A percentile compares a stretch with the other conserved stretches of the same genome.
These are phyloP conservation scores for Isaurus tuberculatus DNA, from an alignment of 92 coral and sea anemone genomes.

Conservation along the genomic window DNA sequence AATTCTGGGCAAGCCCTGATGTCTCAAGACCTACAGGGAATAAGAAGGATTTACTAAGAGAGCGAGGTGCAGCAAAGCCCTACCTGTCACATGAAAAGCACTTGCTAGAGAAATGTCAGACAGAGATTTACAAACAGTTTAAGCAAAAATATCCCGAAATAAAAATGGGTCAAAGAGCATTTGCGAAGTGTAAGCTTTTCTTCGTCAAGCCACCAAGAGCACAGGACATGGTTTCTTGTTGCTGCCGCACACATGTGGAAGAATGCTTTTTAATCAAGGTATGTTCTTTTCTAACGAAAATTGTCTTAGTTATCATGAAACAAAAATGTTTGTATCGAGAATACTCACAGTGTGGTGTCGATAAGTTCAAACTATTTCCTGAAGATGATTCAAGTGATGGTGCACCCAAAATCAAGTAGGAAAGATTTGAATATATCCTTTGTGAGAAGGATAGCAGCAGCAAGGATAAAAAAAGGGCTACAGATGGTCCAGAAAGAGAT, in stretches of 20 bases:
- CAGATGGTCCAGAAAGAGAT: no score
- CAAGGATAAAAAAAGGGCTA: slow-evolving; percentile 45
- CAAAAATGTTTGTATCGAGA: not conserved
- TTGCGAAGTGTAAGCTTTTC: slow-evolving; percentile 69
- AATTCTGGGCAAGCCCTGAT: slow-evolving; percentile 62
- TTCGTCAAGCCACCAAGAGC: slow-evolving; percentile 49
- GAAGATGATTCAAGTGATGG: slow-evolving; percentile 25
- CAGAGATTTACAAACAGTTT: slow-evolving; percentile 46
- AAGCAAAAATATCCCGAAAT: no score
- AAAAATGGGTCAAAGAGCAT: no score
- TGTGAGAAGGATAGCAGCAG: slow-evolving; percentile 24
- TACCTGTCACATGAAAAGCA: no score
- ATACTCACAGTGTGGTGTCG: slow-evolving; percentile 33
- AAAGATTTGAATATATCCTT: slow-evolving; percentile 58
- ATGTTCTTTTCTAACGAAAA: slow-evolving; percentile 53
- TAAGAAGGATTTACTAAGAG: slow-evolving; percentile 46
- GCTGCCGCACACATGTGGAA: no score
- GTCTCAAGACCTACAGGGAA: slow-evolving; percentile 51
- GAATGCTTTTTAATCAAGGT: slow-evolving; percentile 47
- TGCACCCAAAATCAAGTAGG: slow-evolving; percentile 60
- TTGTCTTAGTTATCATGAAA: slow-evolving; percentile 10
- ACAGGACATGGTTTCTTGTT: slow-evolving; percentile 15
- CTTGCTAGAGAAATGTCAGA: slow-evolving; percentile 53
- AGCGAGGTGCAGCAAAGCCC: slow-evolving; percentile 49
- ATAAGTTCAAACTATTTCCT: not conserved